Evolutionary conservation across 2,888 invertebrate species (phyloP).

Genomic region (Drosophila mimetica): DNA sequence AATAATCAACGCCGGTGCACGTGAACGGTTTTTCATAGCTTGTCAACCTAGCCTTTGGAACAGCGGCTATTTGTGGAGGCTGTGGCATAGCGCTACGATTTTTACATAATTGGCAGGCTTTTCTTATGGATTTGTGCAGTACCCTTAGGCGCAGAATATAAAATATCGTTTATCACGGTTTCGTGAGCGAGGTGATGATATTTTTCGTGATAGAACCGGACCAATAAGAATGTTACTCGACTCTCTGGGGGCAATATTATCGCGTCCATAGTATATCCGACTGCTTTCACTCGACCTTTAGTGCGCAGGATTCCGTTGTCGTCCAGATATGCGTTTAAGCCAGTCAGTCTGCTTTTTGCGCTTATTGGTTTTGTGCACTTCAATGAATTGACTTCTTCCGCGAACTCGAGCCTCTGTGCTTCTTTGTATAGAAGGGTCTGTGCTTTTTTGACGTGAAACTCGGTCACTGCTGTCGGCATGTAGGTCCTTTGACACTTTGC

Average conservation of each 20-base stretch:
- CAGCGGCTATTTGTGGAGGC: background rate
- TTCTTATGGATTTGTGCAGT: background rate
- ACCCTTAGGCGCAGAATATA: background rate
- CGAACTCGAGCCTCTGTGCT: background rate
- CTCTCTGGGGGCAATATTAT: conserved; percentile 1
- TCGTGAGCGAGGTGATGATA: background rate
- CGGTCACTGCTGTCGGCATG: too few relatives aligned
- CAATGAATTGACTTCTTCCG: background rate
- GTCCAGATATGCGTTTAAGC: too few relatives aligned
- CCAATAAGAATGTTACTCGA: background rate
- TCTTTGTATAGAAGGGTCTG: background rate
- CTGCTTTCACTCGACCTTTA: background rate
- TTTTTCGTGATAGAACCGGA: background rate
- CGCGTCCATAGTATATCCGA: background rate
- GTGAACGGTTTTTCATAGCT: background rate
- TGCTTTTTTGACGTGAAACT: too few relatives aligned
- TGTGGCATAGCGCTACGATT: background rate
- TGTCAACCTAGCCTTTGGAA: background rate
- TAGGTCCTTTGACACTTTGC: too few relatives aligned
- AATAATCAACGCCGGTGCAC: background rate
- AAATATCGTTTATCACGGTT: background rate
- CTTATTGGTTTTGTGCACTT: background rate
- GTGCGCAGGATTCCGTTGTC: too few relatives aligned
- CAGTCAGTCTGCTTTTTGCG: background rate
- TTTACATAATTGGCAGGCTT: background rate